phyloP scores from a whole-genome alignment of 1,140 invertebrate species.

The Hycleus cichorii region DNA sequence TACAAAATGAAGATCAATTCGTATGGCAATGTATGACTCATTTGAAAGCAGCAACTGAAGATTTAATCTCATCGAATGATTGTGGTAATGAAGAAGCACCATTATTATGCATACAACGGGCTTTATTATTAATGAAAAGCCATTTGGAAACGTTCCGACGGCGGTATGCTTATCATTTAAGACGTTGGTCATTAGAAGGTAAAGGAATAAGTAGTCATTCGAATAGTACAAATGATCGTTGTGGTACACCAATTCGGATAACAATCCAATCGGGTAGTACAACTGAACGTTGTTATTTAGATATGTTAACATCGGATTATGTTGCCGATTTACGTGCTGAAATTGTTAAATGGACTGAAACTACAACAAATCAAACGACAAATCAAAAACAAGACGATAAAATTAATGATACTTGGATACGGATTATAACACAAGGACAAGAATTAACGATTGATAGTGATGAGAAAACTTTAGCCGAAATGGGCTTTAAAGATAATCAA shows the following conservation, averaged over 20 bases:
- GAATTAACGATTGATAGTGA: constrained; percentile 90
- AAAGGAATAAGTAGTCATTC: constrained; percentile 65
- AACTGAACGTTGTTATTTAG: constrained; percentile 66
- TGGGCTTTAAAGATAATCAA: constrained; percentile 87
- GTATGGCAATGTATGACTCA: constrained; percentile 87
- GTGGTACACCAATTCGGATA: constrained; percentile 55
- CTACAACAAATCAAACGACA: not conserved
- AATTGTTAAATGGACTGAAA: constrained; percentile 87
- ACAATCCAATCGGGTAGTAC: constrained; percentile 80
- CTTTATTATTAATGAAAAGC: constrained; percentile 77
- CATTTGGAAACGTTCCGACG: constrained; percentile 87
- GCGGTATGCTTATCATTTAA: constrained; percentile 73
- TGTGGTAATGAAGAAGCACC: constrained; percentile 57
- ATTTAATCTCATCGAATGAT: constrained; percentile 50
- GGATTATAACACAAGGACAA: constrained; percentile 90
- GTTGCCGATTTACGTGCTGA: constrained; percentile 87
- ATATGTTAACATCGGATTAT: constrained; percentile 68
- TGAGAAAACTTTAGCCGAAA: constrained; percentile 79
- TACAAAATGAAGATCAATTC: constrained; percentile 88
- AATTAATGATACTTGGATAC: constrained; percentile 44
- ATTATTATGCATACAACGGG: constrained; percentile 82
- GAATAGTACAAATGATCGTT: constrained; percentile 51
- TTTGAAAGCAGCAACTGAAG: constrained; percentile 68
- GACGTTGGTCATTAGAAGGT: constrained; percentile 77
- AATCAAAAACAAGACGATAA: too few relatives aligned